Evolutionary conservation across 1,140 invertebrate genomes (phyloP), one percentile per base, ranked within the genome.

Genomic region (Cyclina sinensis): DNA sequence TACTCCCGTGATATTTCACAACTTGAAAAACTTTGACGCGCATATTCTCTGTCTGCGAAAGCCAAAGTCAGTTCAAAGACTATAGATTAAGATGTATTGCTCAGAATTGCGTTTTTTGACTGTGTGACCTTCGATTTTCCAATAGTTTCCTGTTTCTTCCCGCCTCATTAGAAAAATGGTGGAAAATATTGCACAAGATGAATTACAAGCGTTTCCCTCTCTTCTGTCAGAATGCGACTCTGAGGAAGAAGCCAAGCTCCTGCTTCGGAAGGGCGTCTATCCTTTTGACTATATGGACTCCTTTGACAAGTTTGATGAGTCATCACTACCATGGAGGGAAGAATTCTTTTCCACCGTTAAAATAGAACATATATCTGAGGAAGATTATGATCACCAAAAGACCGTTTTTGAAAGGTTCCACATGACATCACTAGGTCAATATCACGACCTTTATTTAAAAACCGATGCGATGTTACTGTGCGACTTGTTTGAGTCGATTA

Each of bases 1-100:
- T 46, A 89, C 94, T 80, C 94, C 95, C 21, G 86, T 95, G 46
- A 89, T 94, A 82, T 94, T 96, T 84, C 95, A n/a, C n/a, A n/a
- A n/a, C n/a, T 88, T 95, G 35, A 78, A 62, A 35, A 92, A 91
- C 9, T 96, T n/a, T n/a, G n/a, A n/a, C n/a, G n/a, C n/a, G n/a
- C n/a, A n/a, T n/a, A 82, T 95, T 9, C 92, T n/a, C n/a, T n/a
- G n/a, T 95, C 14, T 32, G 24, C 9, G 92, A 94, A 90, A 88
- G 89, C 39, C 68, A 95, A 24, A 88, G 90, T n/a, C 43, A 57
- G 39, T 11, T 90, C 12, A 76, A 93, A 91, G 79, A 91, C 37
- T 91, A 87, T 11, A 18, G 92, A 46, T 93, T 95, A 43, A 90
- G 92, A 79, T 83, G 93, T 32, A 93, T 95, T 43, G 91, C 94